Base-by-base conservation (phyloP, 2,888 invertebrate species). In the Mimumesa dahlbomi region DNA sequence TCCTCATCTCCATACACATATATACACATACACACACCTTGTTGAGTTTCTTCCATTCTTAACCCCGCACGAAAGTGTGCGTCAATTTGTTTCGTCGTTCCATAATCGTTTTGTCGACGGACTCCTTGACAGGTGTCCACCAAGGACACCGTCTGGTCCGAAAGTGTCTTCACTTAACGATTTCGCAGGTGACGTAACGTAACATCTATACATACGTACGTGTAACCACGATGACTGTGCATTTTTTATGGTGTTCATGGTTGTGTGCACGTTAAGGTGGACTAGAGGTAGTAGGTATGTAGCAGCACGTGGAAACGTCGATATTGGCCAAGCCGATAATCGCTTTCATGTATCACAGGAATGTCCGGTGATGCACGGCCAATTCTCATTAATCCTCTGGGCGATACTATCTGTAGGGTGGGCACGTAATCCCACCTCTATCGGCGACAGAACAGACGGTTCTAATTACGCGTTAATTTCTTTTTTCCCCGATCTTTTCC, bases 91-190 rank as follows among this genome's bases (percentile, higher is more conserved):
- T 38, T 73, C 64, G 69, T 77, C 67, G 46, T 45, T 59, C 59
- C 49, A 50, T 75, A 77, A 78, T 77, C 66, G 72, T 53, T 63
- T 53, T 49, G 68, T 72, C 72, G 52, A 71, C 62, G 52, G 61
- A 56, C 61, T 52, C 58, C 69, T 45, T 65, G 77, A 77, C 81
- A 79, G 79, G 79, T 82, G 81, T 81, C 81, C 66, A 65, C 72
- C 81, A 81, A 81, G 81, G 81, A 82, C 81, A 68, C 61, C 73
- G 58, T 61, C 64, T 34, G 58, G 46, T 57, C 59, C 42, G 38
- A 31, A 40, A 54, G 64, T 50, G 56, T 71, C 65, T 50, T 61
- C 66, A 58, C 42, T 38, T 56, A 63, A 75, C 59, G 56, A 49
- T 59, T 61, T 64, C 56, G 59, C 54, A 64, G 59, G 21, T 77